Conservation (phyloP, 2,797 vertebrate genomes). For the Saguinus oedipus region DNA sequence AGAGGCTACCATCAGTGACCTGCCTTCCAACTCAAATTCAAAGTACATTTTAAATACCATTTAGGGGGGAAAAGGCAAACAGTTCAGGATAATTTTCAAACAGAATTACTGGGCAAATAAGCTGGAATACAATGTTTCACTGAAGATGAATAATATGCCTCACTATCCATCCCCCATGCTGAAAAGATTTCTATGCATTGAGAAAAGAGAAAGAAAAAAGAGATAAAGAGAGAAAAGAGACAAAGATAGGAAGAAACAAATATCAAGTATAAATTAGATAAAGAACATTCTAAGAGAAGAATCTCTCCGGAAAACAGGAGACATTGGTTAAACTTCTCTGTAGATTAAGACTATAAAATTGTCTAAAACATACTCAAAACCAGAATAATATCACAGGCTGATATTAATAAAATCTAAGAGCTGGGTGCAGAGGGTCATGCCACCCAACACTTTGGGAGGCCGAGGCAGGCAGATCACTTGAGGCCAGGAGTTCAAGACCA, state of each 20-base stretch:
- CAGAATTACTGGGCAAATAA: neutral
- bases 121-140: neutral
- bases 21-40: neutral
- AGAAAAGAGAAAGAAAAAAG: neutral
- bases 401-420: neutral
- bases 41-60: neutral
- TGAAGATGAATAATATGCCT: neutral
- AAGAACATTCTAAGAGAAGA: neutral
- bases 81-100: neutral
- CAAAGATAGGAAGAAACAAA: neutral
- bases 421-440: neutral
- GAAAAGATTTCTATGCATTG: neutral
- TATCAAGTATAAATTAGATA: neutral
- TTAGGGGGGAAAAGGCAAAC: neutral
- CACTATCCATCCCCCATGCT: neutral
- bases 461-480: neutral
- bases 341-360: neutral
- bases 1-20: neutral
- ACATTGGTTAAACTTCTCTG: neutral
- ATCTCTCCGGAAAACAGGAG: neutral
- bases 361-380: neutral
- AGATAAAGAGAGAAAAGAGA: neutral
- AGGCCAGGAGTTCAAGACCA: neutral
- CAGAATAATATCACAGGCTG: neutral
- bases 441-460: neutral